Conservation (phyloP, 1,140 invertebrate genomes). For the Diploscapter pachys region DNA sequence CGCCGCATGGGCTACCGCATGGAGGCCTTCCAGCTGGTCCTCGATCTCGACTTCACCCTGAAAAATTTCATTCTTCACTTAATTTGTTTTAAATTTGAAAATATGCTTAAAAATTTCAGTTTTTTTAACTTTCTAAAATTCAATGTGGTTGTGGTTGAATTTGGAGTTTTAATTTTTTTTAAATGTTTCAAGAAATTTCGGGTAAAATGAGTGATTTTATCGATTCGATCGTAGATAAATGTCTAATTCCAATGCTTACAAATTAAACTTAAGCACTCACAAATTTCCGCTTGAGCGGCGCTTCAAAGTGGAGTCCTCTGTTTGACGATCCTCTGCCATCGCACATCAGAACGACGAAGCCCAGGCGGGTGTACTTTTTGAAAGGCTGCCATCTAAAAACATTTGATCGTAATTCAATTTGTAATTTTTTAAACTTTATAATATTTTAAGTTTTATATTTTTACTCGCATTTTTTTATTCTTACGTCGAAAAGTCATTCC, state of each 20-base stretch:
- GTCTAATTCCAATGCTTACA: too few relatives aligned
- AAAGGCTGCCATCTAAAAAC: slow-evolving; percentile 74
- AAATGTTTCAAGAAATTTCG: too few relatives aligned
- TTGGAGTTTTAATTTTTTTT: too few relatives aligned
- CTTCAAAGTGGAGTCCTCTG: slow-evolving; percentile 84
- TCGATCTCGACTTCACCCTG: slow-evolving; percentile 86
- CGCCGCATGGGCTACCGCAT: slow-evolving; percentile 76
- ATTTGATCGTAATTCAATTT: slow-evolving; percentile 59
- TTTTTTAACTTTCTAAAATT: too few relatives aligned
- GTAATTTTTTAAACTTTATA: background rate
- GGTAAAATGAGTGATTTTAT: too few relatives aligned
- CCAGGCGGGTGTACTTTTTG: slow-evolving; percentile 90
- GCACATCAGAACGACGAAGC: slow-evolving; percentile 89
- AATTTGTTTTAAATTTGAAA: too few relatives aligned
- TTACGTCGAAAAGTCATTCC: slow-evolving; percentile 66
- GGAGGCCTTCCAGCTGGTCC: slow-evolving; percentile 91
- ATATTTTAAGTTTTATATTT: slow-evolving; percentile 59
- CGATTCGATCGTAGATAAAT: too few relatives aligned
- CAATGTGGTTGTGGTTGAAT: too few relatives aligned
- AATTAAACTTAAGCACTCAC: slow-evolving; percentile 57
- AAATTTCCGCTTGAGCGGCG: slow-evolving; percentile 79
- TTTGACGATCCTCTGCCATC: slow-evolving; percentile 91
- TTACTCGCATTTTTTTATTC: background rate
- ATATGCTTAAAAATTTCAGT: too few relatives aligned
- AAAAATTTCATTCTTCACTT: slow-evolving; percentile 25